These are phyloP conservation scores for Tympanuchus pallidicinctus DNA, from an alignment of 2,113 vertebrate species.

Conservation along the genomic window DNA sequence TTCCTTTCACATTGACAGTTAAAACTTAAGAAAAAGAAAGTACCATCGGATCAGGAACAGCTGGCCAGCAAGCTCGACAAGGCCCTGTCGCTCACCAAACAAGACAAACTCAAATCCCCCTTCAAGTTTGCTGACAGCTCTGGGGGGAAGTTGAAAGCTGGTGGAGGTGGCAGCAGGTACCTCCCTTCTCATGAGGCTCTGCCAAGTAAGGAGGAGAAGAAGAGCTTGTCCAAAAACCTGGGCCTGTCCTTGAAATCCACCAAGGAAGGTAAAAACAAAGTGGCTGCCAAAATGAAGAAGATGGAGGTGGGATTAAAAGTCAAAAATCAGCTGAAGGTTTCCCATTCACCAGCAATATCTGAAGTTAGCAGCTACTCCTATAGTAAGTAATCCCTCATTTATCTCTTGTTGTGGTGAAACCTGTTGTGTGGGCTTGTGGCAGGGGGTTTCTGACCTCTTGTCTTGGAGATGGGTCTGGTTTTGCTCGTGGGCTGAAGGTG, in stretches of 20 bases:
- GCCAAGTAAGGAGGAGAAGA: constrained; percentile 80
- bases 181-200: constrained; percentile 74
- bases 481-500: neutral
- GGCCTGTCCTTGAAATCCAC: constrained; percentile 78
- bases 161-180: constrained; percentile 75
- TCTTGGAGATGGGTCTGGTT: neutral
- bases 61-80: constrained; percentile 93
- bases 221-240: constrained; percentile 81
- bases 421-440: neutral
- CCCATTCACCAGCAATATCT: constrained; percentile 90
- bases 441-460: neutral
- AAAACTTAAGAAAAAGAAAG: constrained; percentile 85
- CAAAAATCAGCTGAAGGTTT: constrained; percentile 88
- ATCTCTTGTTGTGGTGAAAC: neutral
- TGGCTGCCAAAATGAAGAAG: constrained; percentile 83
- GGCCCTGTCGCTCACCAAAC: constrained; percentile 92
- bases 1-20: constrained; percentile 72
- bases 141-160: constrained; percentile 74
- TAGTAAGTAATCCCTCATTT: constrained; percentile 84
- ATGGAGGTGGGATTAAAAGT: constrained; percentile 84
- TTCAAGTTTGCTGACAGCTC: constrained; percentile 83
- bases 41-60: constrained; percentile 91
- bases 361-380: constrained; percentile 97
- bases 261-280: constrained; percentile 91
- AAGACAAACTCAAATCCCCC: constrained; percentile 85